Evolutionary conservation across 2,113 vertebrate genomes (phyloP), one percentile per base, ranked within the genome.

Genomic region (Pelobates fuscus): DNA sequence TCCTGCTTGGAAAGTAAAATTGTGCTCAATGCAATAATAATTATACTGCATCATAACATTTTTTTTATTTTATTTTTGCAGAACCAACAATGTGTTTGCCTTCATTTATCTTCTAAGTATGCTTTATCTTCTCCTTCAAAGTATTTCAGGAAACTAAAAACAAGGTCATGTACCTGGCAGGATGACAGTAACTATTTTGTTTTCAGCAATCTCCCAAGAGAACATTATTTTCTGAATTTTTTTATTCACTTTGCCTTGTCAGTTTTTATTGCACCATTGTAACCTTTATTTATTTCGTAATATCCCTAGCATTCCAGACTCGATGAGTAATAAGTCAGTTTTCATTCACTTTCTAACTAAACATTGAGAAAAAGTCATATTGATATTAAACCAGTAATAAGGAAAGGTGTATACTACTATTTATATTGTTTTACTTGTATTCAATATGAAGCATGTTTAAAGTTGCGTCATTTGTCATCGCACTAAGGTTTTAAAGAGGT

Each of bases 211-310:
- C 55, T 59, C 55, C 55, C 55, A 26, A 25, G 55, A 25, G 55
- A 59, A 17, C 55, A 59, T 59, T 23, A 21, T 11, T 59, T 14
- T 14, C 12, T 23, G 24, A 59, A 17, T 59, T 59, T 59, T n/a
- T 59, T 59, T 26, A 26, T 26, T 59, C 55, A 59, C 24, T 59
- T 59, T 59, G 55, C 55, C 25, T 59, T 26, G 21, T 59, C 24
- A 25, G 55, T 49, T 49, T 59, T 59, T 26, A 59, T 59, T 26
- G 15, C 55, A 59, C 55, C 24, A 14, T 59, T 59, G 24, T 59
- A 59, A 26, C 24, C 24, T 59, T 21, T 26, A 59, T 59, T 59
- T 59, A 59, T 59, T 59, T 59, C 17, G 12, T 26, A 59, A 59
- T 59, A 59, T 26, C 21, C 25, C 25, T 10, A 59, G 55, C 24